These are phyloP conservation scores for Dynastes grantii DNA, from an alignment of 2,888 invertebrate genomes.

Conservation along the genomic window DNA sequence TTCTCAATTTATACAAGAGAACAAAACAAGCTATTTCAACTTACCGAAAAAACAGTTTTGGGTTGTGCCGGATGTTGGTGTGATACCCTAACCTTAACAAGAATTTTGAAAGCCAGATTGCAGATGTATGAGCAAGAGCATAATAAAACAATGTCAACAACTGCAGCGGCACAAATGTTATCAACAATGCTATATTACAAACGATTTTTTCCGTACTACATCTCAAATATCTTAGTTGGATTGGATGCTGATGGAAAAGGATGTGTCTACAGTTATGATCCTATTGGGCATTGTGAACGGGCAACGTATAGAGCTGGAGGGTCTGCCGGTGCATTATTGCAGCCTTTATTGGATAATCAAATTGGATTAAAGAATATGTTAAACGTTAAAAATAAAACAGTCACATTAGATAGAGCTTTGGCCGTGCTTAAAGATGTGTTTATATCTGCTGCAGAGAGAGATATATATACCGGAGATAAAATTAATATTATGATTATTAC, in stretches of 20 bases:
- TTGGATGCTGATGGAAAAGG: slow-evolving; percentile 95
- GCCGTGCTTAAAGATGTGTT: slow-evolving; percentile 95
- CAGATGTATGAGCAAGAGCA: slow-evolving; percentile 97
- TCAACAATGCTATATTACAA: slow-evolving; percentile 96
- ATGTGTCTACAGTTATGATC: slow-evolving; percentile 96
- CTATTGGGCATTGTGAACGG: slow-evolving; percentile 95
- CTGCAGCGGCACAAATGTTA: slow-evolving; percentile 95
- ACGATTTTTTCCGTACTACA: slow-evolving; percentile 98
- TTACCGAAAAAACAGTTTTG: slow-evolving; percentile 89
- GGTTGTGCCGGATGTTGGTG: slow-evolving; percentile 98
- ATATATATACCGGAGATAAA: slow-evolving; percentile 97
- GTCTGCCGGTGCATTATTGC: slow-evolving; percentile 90
- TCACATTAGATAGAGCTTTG: slow-evolving; percentile 87
- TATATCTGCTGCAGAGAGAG: slow-evolving; percentile 97
- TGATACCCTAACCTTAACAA: slow-evolving; percentile 92
- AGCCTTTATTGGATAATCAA: slow-evolving; percentile 97
- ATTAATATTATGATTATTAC: slow-evolving; percentile 91
- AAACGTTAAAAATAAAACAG: slow-evolving; percentile 76
- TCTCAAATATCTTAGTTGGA: slow-evolving; percentile 95
- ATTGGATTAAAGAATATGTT: slow-evolving; percentile 92
- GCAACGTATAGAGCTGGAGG: slow-evolving; percentile 91
- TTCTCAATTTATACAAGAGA: slow-evolving; percentile 92
- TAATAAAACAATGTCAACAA: slow-evolving; percentile 92
- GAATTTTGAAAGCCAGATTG: slow-evolving; percentile 87
- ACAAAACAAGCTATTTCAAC: slow-evolving; percentile 88